Percentiles rank a stretch among this genome's conserved stretches.
These are phyloP conservation scores for Clamator glandarius DNA, from an alignment of 2,797 vertebrate genomes.

Conservation along the genomic window DNA sequence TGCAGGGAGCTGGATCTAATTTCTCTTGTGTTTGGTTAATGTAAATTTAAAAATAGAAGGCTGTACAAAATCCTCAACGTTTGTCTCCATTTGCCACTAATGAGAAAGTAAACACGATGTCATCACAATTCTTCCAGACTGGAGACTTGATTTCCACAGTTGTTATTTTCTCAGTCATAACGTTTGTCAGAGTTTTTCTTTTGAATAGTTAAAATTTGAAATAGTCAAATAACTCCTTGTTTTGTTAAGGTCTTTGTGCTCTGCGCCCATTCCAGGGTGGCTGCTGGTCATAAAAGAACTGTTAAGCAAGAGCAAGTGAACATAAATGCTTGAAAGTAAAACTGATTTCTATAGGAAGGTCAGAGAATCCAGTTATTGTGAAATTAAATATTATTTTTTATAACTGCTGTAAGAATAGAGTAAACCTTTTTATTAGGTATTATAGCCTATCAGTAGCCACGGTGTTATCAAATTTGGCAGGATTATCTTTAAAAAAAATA, in stretches of 20 bases:
- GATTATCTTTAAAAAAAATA: not conserved
- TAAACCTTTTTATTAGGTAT: not conserved
- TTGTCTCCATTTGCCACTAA: not conserved
- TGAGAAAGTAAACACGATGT: not conserved
- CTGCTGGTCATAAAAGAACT: not conserved
- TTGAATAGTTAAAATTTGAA: not conserved
- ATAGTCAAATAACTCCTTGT: not conserved
- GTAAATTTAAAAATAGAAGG: constrained; percentile 25
- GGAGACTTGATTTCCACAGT: not conserved
- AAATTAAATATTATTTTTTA: not conserved
- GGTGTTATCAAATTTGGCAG: not conserved
- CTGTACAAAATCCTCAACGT: not conserved
- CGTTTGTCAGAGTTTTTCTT: not conserved
- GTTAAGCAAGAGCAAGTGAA: not conserved
- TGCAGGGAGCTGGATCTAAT: not conserved
- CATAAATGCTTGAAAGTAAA: not conserved
- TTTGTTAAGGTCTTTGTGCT: not conserved
- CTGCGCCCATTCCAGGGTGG: not conserved
- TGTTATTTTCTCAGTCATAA: not conserved
- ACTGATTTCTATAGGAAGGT: not conserved
- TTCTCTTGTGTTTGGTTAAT: constrained; percentile 14
- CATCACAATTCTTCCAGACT: not conserved
- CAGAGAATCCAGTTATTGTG: not conserved
- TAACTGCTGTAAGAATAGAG: not conserved
- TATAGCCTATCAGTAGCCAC: not conserved